Evolutionary conservation across 2,888 invertebrate species (phyloP).

Genomic region (Augochlorella aurata): DNA sequence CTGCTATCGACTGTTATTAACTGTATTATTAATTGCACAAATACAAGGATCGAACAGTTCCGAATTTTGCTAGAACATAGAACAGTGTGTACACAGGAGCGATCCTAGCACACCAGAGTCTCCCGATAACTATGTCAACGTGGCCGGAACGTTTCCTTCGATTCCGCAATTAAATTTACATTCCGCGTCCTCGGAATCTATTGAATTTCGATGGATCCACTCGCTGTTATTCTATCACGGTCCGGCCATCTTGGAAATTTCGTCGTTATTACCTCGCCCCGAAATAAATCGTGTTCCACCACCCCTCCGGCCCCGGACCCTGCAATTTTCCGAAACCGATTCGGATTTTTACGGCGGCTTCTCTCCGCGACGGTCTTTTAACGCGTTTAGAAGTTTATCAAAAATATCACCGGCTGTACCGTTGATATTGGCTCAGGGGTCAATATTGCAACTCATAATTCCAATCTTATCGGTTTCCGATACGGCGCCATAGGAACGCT

Average conservation of each 20-base stretch:
- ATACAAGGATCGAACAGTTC: too few species aligned
- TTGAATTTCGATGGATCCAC: constrained; percentile 9
- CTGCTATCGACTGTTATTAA: too few species aligned
- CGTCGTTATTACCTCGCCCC: not conserved
- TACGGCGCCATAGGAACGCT: constrained; percentile 14
- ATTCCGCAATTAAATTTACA: constrained; percentile 11
- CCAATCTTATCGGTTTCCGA: constrained; percentile 53
- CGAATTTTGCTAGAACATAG: not conserved
- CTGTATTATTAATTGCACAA: too few species aligned
- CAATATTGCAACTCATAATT: constrained; percentile 49
- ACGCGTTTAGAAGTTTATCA: constrained; percentile 13
- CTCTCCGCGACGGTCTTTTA: not conserved
- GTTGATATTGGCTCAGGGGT: constrained; percentile 37
- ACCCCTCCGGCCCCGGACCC: not conserved
- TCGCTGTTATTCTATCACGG: not conserved
- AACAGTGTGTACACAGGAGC: too few species aligned
- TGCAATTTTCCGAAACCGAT: not conserved
- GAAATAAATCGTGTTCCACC: not conserved
- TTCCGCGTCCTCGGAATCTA: constrained; percentile 5
- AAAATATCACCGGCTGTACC: constrained; percentile 16
- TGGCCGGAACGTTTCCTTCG: not conserved
- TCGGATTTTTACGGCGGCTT: not conserved
- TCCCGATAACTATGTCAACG: not conserved
- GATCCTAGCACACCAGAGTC: not conserved
- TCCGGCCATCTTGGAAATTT: constrained; percentile 11